Conservation (phyloP, 2,113 vertebrate genomes). For the Nibea albiflora region DNA sequence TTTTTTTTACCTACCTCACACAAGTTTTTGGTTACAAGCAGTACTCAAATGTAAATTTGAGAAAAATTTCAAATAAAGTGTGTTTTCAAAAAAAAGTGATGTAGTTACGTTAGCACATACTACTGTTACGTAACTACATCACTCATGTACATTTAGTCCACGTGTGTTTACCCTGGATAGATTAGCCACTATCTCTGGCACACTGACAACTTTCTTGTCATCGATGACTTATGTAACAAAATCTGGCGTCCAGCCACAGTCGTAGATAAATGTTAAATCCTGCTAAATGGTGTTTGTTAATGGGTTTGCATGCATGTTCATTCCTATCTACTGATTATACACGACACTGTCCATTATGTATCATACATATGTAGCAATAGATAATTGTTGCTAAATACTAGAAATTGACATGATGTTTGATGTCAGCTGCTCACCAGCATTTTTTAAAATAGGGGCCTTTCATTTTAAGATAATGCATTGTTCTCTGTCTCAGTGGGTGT, state of each 20-base stretch:
- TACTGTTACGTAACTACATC: background rate
- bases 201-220: conserved; percentile 4
- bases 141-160: background rate
- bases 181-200: conserved; percentile 34
- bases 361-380: background rate
- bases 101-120: background rate
- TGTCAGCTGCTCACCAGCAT: background rate
- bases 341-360: background rate
- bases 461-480: background rate
- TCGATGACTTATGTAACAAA: conserved; percentile 43
- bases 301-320: conserved; percentile 13
- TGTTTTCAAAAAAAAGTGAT: too few relatives aligned
- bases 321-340: conserved; percentile 15
- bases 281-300: conserved; percentile 9
- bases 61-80: too few relatives aligned
- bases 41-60: background rate
- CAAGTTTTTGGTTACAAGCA: background rate
- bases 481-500: background rate
- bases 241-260: conserved; percentile 3
- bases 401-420: background rate
- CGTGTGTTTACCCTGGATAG: conserved; percentile 12
- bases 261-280: conserved; percentile 20
- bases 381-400: background rate
- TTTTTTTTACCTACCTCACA: too few relatives aligned
- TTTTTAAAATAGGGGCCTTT: background rate